Evolutionary conservation across 2,797 vertebrate genomes (phyloP).

Genomic region (Onychomys arenicola): DNA sequence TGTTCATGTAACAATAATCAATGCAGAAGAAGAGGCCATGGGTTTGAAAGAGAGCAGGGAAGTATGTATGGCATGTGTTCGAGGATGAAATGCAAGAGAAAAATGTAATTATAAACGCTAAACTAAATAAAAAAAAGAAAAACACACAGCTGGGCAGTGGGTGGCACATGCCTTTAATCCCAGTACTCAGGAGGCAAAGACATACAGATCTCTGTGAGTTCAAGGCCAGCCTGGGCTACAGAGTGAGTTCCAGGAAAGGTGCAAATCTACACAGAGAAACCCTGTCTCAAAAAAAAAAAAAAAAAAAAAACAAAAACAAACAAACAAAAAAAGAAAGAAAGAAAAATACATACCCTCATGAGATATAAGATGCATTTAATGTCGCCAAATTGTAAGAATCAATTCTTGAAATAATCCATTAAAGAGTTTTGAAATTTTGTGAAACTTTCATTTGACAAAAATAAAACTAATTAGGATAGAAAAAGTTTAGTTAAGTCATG

Average conservation of each 20-base stretch:
- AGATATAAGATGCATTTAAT: background rate
- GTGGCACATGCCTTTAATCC: too few relatives aligned
- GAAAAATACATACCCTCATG: background rate
- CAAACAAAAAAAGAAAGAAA: background rate
- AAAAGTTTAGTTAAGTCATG: background rate
- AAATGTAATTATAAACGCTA: background rate
- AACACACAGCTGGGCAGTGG: too few relatives aligned
- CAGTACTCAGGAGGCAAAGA: too few relatives aligned
- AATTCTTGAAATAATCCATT: background rate
- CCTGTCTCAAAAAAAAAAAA: background rate
- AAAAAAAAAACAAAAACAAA: background rate
- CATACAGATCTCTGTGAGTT: too few relatives aligned
- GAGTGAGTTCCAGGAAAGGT: too few relatives aligned
- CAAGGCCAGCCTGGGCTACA: too few relatives aligned
- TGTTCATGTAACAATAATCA: background rate
- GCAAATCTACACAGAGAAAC: too few relatives aligned
- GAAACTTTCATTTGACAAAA: too few relatives aligned
- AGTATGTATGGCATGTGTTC: background rate
- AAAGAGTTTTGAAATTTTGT: background rate
- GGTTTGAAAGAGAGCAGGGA: background rate
- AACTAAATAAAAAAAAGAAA: background rate
- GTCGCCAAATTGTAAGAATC: background rate
- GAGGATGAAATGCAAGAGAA: too few relatives aligned
- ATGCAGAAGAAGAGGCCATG: too few relatives aligned
- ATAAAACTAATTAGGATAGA: background rate